phyloP scores from a whole-genome alignment of 2,888 invertebrate genomes.

The Ormyrus thymus region DNA sequence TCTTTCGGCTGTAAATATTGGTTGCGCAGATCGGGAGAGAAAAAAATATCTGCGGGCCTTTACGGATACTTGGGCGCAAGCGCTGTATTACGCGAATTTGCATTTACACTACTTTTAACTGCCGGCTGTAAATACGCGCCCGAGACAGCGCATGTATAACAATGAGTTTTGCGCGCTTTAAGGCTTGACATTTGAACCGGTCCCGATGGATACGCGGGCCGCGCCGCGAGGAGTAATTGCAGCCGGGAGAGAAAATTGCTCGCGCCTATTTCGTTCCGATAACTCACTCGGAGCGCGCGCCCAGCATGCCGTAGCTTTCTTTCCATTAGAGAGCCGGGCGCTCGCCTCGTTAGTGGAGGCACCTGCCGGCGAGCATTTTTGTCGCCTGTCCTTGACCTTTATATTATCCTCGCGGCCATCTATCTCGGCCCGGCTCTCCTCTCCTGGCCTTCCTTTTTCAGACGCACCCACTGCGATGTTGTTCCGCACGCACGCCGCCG shows the following conservation, averaged over 20 bases:
- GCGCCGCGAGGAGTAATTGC: too few relatives aligned
- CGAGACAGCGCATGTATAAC: too few relatives aligned
- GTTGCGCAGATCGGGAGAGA: background rate
- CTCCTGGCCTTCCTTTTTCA: constrained; percentile 35
- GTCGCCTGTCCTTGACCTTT: constrained; percentile 48
- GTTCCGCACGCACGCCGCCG: constrained; percentile 44
- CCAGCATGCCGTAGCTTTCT: too few relatives aligned
- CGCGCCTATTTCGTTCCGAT: too few relatives aligned
- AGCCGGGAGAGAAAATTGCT: too few relatives aligned
- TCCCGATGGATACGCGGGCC: too few relatives aligned
- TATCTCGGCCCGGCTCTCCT: constrained; percentile 42
- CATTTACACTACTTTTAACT: background rate
- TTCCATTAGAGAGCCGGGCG: too few relatives aligned
- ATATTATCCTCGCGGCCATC: constrained; percentile 48
- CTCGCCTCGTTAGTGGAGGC: background rate
- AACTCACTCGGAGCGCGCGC: too few relatives aligned
- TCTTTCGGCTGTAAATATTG: constrained; percentile 36
- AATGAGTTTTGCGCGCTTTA: background rate
- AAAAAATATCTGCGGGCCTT: too few relatives aligned
- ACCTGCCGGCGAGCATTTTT: too few relatives aligned
- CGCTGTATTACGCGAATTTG: too few relatives aligned
- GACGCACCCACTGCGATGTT: constrained; percentile 43
- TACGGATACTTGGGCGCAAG: too few relatives aligned
- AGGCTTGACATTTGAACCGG: background rate
- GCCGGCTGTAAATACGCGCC: background rate